These are phyloP conservation scores for Epizoanthus fatuus DNA, from an alignment of 92 coral and sea anemone genomes.

Conservation along the genomic window DNA sequence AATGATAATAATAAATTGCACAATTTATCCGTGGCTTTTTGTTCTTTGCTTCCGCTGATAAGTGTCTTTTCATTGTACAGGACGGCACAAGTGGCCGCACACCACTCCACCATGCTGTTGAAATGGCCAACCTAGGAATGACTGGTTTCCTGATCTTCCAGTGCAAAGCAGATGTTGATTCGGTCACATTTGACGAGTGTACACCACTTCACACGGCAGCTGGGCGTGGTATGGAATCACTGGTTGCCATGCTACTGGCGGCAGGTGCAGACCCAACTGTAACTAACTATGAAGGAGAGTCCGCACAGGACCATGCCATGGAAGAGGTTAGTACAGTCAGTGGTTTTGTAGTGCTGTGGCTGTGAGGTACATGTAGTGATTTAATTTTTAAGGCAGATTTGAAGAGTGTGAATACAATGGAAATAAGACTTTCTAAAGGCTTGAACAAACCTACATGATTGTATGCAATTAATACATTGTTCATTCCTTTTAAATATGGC, in stretches of 20 bases:
- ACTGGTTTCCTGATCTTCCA: conserved; percentile 75
- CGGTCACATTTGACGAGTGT: conserved; percentile 77
- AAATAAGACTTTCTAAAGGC: neutral
- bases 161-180: conserved; percentile 84
- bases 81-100: conserved; percentile 96
- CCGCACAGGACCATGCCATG: conserved; percentile 80
- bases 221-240: conserved; percentile 83
- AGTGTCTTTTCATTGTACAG: conserved; percentile 37
- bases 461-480: neutral
- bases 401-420: neutral
- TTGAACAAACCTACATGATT: neutral
- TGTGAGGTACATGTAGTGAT: no score
- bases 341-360: no score
- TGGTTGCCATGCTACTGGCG: conserved; percentile 84
- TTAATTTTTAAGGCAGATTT: no score
- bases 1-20: neutral
- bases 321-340: conserved; percentile 47
- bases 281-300: conserved; percentile 76
- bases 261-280: conserved; percentile 86
- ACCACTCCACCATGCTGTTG: conserved; percentile 94
- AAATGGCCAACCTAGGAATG: conserved; percentile 80
- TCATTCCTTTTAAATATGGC: no score
- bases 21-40: neutral
- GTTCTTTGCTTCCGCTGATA: neutral
- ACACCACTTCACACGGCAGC: conserved; percentile 97